Percentiles rank a stretch among this genome's conserved stretches.
These are phyloP conservation scores for Cephonodes hylas DNA, from an alignment of 2,888 invertebrate genomes.

Conservation along the genomic window DNA sequence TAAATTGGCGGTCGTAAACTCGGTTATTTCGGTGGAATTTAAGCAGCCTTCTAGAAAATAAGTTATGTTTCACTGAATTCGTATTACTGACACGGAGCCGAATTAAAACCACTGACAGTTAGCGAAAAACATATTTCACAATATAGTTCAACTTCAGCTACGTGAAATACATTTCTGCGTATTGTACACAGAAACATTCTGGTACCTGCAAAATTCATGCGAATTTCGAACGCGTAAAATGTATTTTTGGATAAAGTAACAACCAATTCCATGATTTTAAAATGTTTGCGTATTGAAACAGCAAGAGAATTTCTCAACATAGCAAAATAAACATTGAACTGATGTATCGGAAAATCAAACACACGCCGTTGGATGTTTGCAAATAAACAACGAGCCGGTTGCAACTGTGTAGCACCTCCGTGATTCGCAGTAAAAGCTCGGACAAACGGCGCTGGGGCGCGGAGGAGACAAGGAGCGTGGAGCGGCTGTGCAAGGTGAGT, in stretches of 20 bases:
- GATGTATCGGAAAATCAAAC: conserved; percentile 64
- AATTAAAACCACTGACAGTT: background rate
- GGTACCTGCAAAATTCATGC: background rate
- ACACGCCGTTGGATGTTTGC: conserved; percentile 57
- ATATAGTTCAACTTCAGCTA: background rate
- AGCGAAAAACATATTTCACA: background rate
- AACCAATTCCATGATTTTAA: conserved; percentile 9
- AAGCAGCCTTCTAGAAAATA: conserved; percentile 50
- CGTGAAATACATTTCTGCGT: background rate
- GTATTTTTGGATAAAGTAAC: background rate
- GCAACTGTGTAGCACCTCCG: conserved; percentile 68
- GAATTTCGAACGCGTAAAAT: background rate
- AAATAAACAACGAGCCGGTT: conserved; percentile 60
- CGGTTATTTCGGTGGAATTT: conserved; percentile 60
- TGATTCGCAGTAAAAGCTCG: conserved; percentile 74
- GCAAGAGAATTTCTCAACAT: conserved; percentile 38
- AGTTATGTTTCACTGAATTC: conserved; percentile 37
- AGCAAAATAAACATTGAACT: conserved; percentile 57
- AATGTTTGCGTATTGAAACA: conserved; percentile 1
- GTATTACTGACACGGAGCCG: background rate
- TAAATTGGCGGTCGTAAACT: conserved; percentile 69
- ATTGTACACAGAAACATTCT: background rate
- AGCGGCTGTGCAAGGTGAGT: conserved; percentile 33
- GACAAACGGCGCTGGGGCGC: conserved; percentile 54
- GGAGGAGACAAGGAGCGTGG: conserved; percentile 36